Conservation (phyloP, 1,140 invertebrate genomes). For the Drosophila azteca region DNA sequence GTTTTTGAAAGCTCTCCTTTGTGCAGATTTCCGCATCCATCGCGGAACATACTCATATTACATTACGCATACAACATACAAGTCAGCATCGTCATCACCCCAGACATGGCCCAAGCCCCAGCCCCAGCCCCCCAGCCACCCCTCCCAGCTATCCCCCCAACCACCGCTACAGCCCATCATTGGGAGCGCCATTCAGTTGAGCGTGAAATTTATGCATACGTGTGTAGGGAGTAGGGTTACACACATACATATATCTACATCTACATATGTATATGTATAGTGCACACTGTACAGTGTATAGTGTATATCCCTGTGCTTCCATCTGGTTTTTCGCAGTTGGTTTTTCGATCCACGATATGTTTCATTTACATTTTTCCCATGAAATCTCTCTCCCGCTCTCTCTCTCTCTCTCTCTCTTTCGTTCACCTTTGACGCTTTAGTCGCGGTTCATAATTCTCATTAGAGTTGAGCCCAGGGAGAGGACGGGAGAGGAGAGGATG, state of each 20-base stretch:
- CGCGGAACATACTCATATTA: slow-evolving; percentile 50
- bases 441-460: slow-evolving; percentile 25
- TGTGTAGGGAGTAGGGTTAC: slow-evolving; percentile 17
- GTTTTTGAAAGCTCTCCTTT: slow-evolving; percentile 52
- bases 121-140: too few species aligned
- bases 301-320: slow-evolving; percentile 6
- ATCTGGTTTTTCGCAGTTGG: slow-evolving; percentile 40
- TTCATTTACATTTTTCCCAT: slow-evolving; percentile 45
- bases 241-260: slow-evolving; percentile 1
- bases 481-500: neutral
- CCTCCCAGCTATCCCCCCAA: too few species aligned
- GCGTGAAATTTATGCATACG: slow-evolving; percentile 75
- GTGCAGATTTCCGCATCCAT: slow-evolving; percentile 73
- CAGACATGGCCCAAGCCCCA: too few species aligned
- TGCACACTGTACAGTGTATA: slow-evolving; percentile 2
- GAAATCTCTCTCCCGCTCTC: slow-evolving; percentile 3
- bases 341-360: slow-evolving; percentile 48
- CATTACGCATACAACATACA: slow-evolving; percentile 17
- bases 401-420: neutral
- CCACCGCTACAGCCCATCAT: neutral
- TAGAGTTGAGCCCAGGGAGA: slow-evolving; percentile 3
- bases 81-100: slow-evolving; percentile 33
- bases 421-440: slow-evolving; percentile 31
- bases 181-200: slow-evolving; percentile 67
- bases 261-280: neutral